Evolutionary conservation across 2,797 vertebrate genomes (phyloP).

Genomic region (Galagoides demidoff): DNA sequence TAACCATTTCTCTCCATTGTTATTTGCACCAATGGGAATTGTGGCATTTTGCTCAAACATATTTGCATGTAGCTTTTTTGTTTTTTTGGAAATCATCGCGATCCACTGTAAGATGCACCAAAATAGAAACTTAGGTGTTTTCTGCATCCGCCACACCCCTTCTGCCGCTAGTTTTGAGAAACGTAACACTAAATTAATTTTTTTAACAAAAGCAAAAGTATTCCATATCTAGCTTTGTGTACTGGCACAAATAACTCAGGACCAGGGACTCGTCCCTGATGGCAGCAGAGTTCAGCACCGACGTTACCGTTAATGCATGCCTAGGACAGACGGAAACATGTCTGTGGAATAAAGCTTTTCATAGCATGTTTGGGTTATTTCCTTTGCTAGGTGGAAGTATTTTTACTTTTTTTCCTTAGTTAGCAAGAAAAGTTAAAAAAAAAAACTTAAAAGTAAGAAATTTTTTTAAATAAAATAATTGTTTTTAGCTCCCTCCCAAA

Average conservation of each 20-base stretch:
- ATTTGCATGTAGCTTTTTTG: slow-evolving; percentile 56
- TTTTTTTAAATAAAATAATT: background rate
- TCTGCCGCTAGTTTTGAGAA: slow-evolving; percentile 70
- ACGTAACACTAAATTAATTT: slow-evolving; percentile 63
- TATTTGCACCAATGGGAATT: slow-evolving; percentile 57
- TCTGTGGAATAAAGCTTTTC: background rate
- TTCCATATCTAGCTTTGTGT: slow-evolving; percentile 46
- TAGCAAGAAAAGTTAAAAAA: too few species aligned
- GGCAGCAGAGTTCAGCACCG: slow-evolving; percentile 54
- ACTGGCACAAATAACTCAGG: slow-evolving; percentile 76
- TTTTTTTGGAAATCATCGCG: slow-evolving; percentile 74
- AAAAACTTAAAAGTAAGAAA: too few species aligned
- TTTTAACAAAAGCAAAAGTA: slow-evolving; percentile 60
- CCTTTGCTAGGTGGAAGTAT: background rate
- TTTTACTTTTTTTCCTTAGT: too few species aligned
- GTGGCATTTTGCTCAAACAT: slow-evolving; percentile 36
- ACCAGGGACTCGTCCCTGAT: slow-evolving; percentile 67
- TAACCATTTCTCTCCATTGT: slow-evolving; percentile 53
- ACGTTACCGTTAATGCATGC: slow-evolving; percentile 77
- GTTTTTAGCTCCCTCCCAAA: background rate
- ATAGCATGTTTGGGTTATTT: background rate
- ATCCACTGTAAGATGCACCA: slow-evolving; percentile 52
- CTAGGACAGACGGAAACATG: background rate
- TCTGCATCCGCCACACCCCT: background rate
- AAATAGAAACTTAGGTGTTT: slow-evolving; percentile 67